These are phyloP conservation scores for Sycophaga agraensis DNA, from an alignment of 1,140 invertebrate species.

Conservation along the genomic window DNA sequence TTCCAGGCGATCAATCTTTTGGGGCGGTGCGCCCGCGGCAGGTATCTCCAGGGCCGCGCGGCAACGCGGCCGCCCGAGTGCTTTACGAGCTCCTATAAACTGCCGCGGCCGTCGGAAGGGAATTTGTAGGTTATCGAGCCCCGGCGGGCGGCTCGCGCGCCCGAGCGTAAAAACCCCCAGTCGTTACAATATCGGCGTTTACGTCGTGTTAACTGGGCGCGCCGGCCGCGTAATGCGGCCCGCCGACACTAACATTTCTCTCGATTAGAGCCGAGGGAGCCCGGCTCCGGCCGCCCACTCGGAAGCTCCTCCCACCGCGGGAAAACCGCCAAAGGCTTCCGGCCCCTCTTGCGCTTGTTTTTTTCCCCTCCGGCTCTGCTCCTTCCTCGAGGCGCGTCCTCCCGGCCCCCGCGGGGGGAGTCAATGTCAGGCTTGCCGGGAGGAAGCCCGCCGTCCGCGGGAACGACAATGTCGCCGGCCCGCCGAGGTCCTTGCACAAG, in stretches of 20 bases:
- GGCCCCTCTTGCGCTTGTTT: not conserved
- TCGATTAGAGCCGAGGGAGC: conserved; percentile 15
- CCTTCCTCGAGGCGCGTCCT: not conserved
- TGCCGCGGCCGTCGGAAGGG: not conserved
- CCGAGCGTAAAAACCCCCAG: conserved; percentile 11
- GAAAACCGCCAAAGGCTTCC: not conserved
- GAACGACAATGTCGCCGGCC: conserved; percentile 2
- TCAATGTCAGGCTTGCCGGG: not conserved
- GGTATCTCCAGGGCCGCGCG: too few relatives aligned
- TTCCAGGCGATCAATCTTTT: conserved; percentile 25
- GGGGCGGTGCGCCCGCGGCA: too few relatives aligned
- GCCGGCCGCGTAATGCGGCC: not conserved
- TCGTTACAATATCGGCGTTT: conserved; percentile 12
- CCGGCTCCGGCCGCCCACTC: not conserved
- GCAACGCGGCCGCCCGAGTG: not conserved
- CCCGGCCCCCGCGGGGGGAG: not conserved
- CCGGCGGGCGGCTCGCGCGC: not conserved
- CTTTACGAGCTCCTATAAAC: conserved; percentile 13
- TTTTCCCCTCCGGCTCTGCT: not conserved
- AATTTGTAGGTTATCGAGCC: not conserved
- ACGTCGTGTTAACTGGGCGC: conserved; percentile 5
- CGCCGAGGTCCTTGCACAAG: not conserved
- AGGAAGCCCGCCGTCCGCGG: not conserved
- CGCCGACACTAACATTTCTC: conserved; percentile 17
- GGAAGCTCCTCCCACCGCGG: not conserved